phyloP scores from a whole-genome alignment of 2,113 vertebrate genomes.

The Echinops telfairi region DNA sequence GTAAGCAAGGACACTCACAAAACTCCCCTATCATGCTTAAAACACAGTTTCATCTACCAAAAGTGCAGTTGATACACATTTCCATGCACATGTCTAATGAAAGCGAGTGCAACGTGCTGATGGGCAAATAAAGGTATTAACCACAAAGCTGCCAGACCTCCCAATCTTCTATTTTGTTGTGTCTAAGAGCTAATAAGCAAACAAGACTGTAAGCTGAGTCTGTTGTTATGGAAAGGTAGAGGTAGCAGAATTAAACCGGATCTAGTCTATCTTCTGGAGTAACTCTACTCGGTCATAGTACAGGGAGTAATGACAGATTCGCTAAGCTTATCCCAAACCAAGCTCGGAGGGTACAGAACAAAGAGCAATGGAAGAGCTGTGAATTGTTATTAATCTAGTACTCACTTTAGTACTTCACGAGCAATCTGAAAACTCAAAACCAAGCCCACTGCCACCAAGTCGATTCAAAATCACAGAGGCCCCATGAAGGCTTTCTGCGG shows the following conservation, averaged over 20 bases:
- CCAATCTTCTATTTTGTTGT: background rate
- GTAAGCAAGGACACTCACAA: background rate
- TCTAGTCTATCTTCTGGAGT: background rate
- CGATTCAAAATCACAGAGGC: too few relatives aligned
- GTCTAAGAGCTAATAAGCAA: background rate
- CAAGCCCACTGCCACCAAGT: too few relatives aligned
- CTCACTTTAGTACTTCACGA: background rate
- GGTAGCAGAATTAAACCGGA: background rate
- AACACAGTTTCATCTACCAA: background rate
- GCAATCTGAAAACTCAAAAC: too few relatives aligned
- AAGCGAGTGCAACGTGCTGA: background rate
- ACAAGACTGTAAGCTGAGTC: background rate
- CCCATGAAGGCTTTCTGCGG: too few relatives aligned
- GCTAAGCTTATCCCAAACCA: background rate
- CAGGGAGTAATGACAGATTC: background rate
- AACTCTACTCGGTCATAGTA: background rate
- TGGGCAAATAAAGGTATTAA: background rate
- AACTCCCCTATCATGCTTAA: background rate
- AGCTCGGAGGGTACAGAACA: background rate
- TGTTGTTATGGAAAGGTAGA: too few relatives aligned
- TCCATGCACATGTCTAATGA: background rate
- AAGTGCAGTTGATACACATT: fast-evolving
- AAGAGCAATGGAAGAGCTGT: background rate
- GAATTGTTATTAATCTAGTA: background rate
- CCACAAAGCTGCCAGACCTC: background rate